phyloP scores from a whole-genome alignment of 2,797 vertebrate species.

The Percopsis omiscomaycus region DNA sequence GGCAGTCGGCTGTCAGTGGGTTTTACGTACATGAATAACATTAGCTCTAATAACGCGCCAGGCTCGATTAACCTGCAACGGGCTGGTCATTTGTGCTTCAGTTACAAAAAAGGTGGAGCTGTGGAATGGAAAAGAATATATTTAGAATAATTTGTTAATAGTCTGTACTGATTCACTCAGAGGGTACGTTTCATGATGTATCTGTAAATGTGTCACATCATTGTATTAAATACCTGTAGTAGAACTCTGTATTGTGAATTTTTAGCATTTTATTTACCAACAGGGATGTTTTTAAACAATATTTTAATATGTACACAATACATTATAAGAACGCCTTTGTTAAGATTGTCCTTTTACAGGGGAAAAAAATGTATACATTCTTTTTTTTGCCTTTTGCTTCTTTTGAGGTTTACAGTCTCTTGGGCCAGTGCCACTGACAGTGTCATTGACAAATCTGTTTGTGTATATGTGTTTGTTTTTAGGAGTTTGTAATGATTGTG shows the following conservation, averaged over 20 bases:
- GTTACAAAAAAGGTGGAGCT: background rate
- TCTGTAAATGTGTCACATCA: background rate
- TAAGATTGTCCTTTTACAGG: too few relatives aligned
- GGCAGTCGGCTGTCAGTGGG: constrained; percentile 44
- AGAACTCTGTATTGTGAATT: too few relatives aligned
- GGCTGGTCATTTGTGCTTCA: background rate
- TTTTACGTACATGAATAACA: constrained; percentile 42
- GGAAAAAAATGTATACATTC: too few relatives aligned
- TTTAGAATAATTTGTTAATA: background rate
- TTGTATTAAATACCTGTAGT: too few relatives aligned
- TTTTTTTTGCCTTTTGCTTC: background rate
- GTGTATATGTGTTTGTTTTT: constrained; percentile 6
- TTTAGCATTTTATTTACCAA: too few relatives aligned
- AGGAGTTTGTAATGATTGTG: constrained; percentile 99
- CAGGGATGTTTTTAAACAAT: too few relatives aligned
- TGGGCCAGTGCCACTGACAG: constrained; percentile 3
- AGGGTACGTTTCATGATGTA: background rate
- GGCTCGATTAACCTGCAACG: constrained; percentile 23
- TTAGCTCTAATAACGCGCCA: constrained; percentile 31
- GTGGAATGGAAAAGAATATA: constrained; percentile 1
- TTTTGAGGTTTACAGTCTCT: background rate
- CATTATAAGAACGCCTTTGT: too few relatives aligned
- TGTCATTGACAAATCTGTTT: constrained; percentile 13
- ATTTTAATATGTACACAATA: too few relatives aligned
- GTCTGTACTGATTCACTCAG: background rate